Evolutionary conservation across 2,888 invertebrate species (phyloP).

Genomic region (Diplolepis rosae): DNA sequence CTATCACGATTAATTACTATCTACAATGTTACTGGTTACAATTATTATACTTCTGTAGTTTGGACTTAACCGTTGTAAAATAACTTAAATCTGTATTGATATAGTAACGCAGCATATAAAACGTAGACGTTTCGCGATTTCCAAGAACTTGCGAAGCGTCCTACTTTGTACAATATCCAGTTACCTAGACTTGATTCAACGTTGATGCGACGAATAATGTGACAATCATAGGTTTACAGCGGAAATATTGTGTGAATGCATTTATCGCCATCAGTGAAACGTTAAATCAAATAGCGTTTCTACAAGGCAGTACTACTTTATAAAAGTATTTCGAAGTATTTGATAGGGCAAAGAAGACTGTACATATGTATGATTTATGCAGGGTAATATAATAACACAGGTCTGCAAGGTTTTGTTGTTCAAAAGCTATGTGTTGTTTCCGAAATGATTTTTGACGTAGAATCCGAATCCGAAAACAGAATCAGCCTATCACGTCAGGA

Average conservation of each 20-base stretch:
- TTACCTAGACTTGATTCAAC: conserved; percentile 37
- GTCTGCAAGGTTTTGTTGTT: no score
- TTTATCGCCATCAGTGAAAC: conserved; percentile 10
- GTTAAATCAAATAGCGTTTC: conserved; percentile 11
- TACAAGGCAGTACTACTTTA: conserved; percentile 30
- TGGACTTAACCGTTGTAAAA: neutral
- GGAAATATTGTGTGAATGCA: conserved; percentile 3
- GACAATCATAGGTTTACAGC: conserved; percentile 12
- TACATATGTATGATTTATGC: conserved; percentile 27
- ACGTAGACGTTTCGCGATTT: conserved; percentile 25
- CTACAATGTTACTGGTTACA: conserved; percentile 10
- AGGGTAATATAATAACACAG: conserved; percentile 21
- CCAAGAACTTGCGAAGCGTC: neutral
- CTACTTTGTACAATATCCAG: conserved; percentile 29
- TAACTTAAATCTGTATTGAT: conserved; percentile 17
- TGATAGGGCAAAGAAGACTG: conserved; percentile 21
- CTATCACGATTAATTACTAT: conserved; percentile 20
- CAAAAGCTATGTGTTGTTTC: no score
- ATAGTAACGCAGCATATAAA: conserved; percentile 28
- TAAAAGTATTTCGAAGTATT: conserved; percentile 28
- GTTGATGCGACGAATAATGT: conserved; percentile 33
- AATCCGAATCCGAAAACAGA: no score
- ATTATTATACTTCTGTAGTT: conserved; percentile 9
- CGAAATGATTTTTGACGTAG: no score
- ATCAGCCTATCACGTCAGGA: no score